phyloP scores from a whole-genome alignment of 2,888 invertebrate species.

The Phalangium opilio region DNA sequence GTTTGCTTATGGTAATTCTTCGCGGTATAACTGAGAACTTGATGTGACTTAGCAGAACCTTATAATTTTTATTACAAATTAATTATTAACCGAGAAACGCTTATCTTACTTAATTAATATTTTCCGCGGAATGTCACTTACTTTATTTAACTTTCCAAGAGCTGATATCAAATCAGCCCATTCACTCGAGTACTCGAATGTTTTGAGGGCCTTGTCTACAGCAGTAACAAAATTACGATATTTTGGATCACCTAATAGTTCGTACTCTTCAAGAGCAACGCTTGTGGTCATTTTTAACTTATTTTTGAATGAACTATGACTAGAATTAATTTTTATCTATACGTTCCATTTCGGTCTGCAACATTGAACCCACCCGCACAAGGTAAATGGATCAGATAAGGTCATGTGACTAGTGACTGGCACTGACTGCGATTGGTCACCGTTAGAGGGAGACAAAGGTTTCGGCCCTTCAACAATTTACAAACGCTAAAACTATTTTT shows the following conservation, averaged over 20 bases:
- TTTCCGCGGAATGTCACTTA: conserved; percentile 29
- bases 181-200: conserved; percentile 84
- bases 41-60: conserved; percentile 61
- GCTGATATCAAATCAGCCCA: conserved; percentile 89
- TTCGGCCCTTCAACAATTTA: too few species aligned
- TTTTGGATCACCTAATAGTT: conserved; percentile 54
- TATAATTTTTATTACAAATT: not conserved
- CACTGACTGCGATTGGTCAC: too few species aligned
- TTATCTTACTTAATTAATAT: conserved; percentile 3
- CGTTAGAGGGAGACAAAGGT: too few species aligned
- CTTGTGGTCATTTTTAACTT: conserved; percentile 26
- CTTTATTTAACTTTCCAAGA: conserved; percentile 75
- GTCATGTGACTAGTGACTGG: too few species aligned
- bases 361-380: too few species aligned
- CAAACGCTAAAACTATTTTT: too few species aligned
- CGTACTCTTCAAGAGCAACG: conserved; percentile 54
- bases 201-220: conserved; percentile 72
- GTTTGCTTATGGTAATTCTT: conserved; percentile 70
- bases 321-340: too few species aligned
- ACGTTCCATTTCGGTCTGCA: too few species aligned
- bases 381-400: too few species aligned
- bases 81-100: not conserved
- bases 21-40: conserved; percentile 74
- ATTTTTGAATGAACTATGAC: too few species aligned
- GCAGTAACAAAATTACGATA: conserved; percentile 51